Evolutionary conservation across 2,113 vertebrate species (phyloP).

Genomic region (Balaenoptera acutorostrata): DNA sequence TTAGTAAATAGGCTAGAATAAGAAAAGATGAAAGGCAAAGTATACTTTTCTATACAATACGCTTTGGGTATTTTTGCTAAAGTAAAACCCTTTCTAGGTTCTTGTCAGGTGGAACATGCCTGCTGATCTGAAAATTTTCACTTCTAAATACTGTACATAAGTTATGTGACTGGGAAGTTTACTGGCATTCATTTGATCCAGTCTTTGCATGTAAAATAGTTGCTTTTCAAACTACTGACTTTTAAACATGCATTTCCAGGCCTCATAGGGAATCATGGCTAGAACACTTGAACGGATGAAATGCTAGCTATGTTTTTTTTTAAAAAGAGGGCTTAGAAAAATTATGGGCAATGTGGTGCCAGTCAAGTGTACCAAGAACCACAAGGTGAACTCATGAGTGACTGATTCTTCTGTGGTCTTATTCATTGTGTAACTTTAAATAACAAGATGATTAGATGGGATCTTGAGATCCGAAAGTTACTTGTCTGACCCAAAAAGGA

Average conservation of each 20-base stretch:
- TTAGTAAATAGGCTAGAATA: neutral
- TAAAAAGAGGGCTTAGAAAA: conserved; percentile 15
- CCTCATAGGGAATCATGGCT: conserved; percentile 38
- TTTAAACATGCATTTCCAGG: conserved; percentile 19
- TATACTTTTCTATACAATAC: neutral
- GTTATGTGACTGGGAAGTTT: conserved; percentile 52
- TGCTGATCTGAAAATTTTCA: conserved; percentile 37
- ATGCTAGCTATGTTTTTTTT: neutral
- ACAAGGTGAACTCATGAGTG: neutral
- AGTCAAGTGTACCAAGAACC: neutral
- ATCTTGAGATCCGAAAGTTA: neutral
- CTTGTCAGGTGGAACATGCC: conserved; percentile 42
- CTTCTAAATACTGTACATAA: conserved; percentile 52
- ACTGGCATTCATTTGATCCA: conserved; percentile 22
- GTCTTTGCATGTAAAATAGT: conserved; percentile 54
- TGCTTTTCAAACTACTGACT: conserved; percentile 36
- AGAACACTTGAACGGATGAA: neutral
- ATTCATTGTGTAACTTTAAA: neutral
- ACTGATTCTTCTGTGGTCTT: neutral
- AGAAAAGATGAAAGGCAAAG: conserved; percentile 46
- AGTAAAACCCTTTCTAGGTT: conserved; percentile 25
- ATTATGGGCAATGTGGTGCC: neutral
- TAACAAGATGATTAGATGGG: neutral
- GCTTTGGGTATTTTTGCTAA: neutral
- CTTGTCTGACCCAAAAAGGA: neutral